Evolutionary conservation across 2,797 vertebrate species (phyloP), one percentile per base, ranked within the genome.

Genomic region (Danio jaintianensis): DNA sequence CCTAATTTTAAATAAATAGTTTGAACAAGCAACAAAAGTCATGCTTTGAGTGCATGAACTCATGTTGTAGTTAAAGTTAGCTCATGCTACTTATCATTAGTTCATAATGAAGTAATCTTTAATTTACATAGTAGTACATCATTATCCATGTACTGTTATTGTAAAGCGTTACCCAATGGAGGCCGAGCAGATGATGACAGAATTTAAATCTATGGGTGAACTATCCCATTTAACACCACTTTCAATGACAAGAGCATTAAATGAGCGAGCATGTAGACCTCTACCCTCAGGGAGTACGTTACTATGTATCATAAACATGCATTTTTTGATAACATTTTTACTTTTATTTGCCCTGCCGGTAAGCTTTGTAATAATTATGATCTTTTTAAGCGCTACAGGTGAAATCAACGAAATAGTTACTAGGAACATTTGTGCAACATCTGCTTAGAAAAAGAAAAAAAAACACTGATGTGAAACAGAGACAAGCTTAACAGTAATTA

Each of bases 401-500:
- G 53, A 13, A 15, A 64, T 52, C 47, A 64, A 13, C 61, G 29
- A 68, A 22, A 50, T 15, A 43, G 11, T 18, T 45, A 70, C 4
- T 43, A 16, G 36, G 62, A 40, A 50, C 7, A 15, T 74, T 72
- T 80, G 36, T 81, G 56, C 53, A 62, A 84, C 50, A 68, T 68
- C 69, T 74, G 69, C 53, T 53, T 50, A 10, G 63, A 45, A 77
- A 45, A 52, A 61, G 42, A 10, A 70, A 42, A 76, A 40, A 45
- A 61, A 58, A 12, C 47, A 42, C 18, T 71, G 71, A 76, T 72
- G 56, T 81, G 64, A 75, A 83, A 74, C 68, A 81, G 58, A 72
- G 68, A 73, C 66, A 59, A 55, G 79, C n/a, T 71, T 38, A 83
- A 75, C 56, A 67, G 82, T 82, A 74, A 40, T 47, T 59, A 67